Percentiles rank a stretch among this genome's conserved stretches.
phyloP scores from a whole-genome alignment of 2,888 invertebrate species.

The Eristalinus aeneus region DNA sequence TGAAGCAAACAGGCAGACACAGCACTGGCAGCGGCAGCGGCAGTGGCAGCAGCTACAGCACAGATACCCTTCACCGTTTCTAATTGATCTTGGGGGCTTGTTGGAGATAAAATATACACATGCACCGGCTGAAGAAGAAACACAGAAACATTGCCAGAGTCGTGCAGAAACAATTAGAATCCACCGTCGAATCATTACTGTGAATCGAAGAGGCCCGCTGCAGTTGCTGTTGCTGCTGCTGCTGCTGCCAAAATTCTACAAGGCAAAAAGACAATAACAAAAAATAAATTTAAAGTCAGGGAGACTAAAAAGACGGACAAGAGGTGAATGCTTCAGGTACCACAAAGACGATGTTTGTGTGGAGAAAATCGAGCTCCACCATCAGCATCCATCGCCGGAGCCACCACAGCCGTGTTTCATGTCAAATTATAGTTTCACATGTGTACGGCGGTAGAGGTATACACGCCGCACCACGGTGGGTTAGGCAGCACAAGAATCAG shows the following conservation, averaged over 20 bases:
- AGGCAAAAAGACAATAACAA: neutral
- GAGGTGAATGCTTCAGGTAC: conserved; percentile 40
- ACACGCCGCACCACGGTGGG: conserved; percentile 4
- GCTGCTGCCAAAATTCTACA: conserved; percentile 37
- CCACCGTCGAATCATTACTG: conserved; percentile 39
- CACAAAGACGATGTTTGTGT: neutral
- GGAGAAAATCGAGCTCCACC: neutral
- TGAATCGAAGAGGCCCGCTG: conserved; percentile 22
- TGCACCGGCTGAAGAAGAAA: conserved; percentile 11
- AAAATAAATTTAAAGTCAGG: neutral
- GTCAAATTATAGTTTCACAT: conserved; percentile 44
- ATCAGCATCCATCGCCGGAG: neutral
- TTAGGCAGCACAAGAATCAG: conserved; percentile 17
- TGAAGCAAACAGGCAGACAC: neutral
- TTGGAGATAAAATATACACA: conserved; percentile 35
- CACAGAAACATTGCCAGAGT: conserved; percentile 22
- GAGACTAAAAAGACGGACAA: neutral
- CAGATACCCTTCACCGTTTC: conserved; percentile 14
- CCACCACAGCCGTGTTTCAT: conserved; percentile 40
- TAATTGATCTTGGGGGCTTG: conserved; percentile 39
- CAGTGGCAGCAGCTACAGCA: neutral
- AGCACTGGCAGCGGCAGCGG: neutral
- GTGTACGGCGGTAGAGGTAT: neutral
- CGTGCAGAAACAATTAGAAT: conserved; percentile 50
- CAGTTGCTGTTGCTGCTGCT: too few species aligned